These are phyloP conservation scores for Euclidia mi DNA, from an alignment of 2,888 invertebrate genomes.

Conservation along the genomic window DNA sequence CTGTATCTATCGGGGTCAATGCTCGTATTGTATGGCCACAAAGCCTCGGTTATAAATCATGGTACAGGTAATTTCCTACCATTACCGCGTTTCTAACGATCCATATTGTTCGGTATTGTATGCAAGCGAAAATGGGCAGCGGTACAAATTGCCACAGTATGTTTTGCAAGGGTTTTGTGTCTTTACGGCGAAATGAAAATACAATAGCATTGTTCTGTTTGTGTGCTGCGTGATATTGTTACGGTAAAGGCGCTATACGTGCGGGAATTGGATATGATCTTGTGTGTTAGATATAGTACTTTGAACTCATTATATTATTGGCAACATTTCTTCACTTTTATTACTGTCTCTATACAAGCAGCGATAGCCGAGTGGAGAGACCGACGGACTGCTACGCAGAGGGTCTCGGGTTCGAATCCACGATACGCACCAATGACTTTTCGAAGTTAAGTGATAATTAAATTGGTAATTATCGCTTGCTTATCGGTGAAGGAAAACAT, in stretches of 20 bases:
- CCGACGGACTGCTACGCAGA: too few species aligned
- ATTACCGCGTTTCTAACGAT: slow-evolving; percentile 79
- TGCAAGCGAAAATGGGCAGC: slow-evolving; percentile 57
- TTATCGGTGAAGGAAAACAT: too few species aligned
- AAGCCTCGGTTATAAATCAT: slow-evolving; percentile 79
- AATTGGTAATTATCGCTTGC: too few species aligned
- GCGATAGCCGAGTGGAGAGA: too few species aligned
- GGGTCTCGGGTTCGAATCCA: too few species aligned
- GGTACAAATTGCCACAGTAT: slow-evolving; percentile 46
- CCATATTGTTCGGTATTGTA: slow-evolving; percentile 72
- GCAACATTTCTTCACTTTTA: too few species aligned
- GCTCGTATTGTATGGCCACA: slow-evolving; percentile 67
- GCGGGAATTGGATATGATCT: not conserved
- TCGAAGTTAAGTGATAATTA: too few species aligned
- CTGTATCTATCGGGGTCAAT: slow-evolving; percentile 79
- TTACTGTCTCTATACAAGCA: too few species aligned
- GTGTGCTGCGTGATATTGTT: not conserved
- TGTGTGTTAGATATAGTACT: too few species aligned
- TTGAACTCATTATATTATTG: too few species aligned
- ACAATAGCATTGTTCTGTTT: not conserved
- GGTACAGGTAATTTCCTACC: slow-evolving; percentile 82
- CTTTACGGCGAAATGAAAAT: not conserved
- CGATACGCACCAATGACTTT: too few species aligned
- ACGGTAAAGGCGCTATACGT: not conserved
- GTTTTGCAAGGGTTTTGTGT: slow-evolving; percentile 40